Conservation (phyloP, 2,113 vertebrate genomes). For the Chloropsis cyanopogon region DNA sequence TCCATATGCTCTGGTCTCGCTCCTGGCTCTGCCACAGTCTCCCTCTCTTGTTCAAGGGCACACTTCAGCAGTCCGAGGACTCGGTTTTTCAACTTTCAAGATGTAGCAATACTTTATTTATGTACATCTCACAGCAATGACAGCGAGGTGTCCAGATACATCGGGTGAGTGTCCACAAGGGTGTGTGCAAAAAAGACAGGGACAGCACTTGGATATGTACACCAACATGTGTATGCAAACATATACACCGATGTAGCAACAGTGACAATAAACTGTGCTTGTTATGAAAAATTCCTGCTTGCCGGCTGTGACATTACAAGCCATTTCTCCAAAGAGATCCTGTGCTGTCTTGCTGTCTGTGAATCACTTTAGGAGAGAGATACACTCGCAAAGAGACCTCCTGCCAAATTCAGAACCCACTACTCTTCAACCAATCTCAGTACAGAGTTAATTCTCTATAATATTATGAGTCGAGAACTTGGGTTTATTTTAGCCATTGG, state of each 20-base stretch:
- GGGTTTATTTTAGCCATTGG: neutral
- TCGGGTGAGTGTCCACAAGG: neutral
- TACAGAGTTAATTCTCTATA: neutral
- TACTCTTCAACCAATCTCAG: neutral
- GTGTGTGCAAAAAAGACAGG: neutral
- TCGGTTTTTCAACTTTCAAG: neutral
- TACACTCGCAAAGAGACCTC: neutral
- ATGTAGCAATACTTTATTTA: neutral
- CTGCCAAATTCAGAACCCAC: neutral
- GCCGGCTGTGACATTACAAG: neutral
- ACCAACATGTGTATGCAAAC: neutral
- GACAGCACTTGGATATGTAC: neutral
- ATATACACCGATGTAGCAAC: too few species aligned
- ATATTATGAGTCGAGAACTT: neutral
- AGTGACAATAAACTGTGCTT: neutral
- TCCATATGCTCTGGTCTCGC: neutral
- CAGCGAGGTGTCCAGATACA: fast-evolving
- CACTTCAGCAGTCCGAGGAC: neutral
- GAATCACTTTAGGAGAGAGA: neutral
- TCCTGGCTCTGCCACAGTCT: neutral
- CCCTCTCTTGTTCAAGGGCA: neutral
- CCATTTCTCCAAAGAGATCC: neutral
- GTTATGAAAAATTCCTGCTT: neutral
- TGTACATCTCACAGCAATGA: too few species aligned
- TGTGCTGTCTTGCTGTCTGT: neutral